These are phyloP conservation scores for Auanema freiburgensis DNA, from an alignment of 2,888 invertebrate species.

Conservation along the genomic window DNA sequence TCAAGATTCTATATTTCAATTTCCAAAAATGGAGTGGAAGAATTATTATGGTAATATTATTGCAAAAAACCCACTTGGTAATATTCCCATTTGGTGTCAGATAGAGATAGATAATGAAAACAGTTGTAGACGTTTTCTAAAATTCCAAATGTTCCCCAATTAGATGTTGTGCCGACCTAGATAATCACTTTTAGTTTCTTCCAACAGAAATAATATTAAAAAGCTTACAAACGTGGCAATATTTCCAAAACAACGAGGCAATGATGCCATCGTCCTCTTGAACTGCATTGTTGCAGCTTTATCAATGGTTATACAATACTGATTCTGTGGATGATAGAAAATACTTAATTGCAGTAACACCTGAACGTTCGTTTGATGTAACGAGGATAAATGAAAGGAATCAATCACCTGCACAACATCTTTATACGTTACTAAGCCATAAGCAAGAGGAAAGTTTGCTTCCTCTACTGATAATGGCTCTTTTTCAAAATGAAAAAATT, in stretches of 20 bases:
- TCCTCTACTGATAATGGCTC: constrained; percentile 14
- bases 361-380: constrained; percentile 4
- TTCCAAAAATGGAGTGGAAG: neutral
- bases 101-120: constrained; percentile 15
- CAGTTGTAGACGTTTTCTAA: constrained; percentile 21
- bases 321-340: constrained; percentile 21
- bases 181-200: neutral
- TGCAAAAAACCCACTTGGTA: constrained; percentile 15
- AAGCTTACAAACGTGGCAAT: constrained; percentile 17
- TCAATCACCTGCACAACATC: constrained; percentile 19
- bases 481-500: constrained; percentile 18
- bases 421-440: constrained; percentile 16
- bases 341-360: constrained; percentile 17
- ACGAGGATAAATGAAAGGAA: too few relatives aligned
- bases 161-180: constrained; percentile 16
- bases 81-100: constrained; percentile 14
- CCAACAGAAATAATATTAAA: neutral
- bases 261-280: constrained; percentile 11
- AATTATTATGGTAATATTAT: neutral
- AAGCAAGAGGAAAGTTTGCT: constrained; percentile 12
- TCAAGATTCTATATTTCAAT: neutral
- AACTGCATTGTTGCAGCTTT: constrained; percentile 6
- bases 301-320: constrained; percentile 18
- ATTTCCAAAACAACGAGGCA: constrained; percentile 13
- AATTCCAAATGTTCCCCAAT: constrained; percentile 17